These are phyloP conservation scores for Pterocles orientalis DNA, from an alignment of 2,113 vertebrate species.

Conservation along the genomic window DNA sequence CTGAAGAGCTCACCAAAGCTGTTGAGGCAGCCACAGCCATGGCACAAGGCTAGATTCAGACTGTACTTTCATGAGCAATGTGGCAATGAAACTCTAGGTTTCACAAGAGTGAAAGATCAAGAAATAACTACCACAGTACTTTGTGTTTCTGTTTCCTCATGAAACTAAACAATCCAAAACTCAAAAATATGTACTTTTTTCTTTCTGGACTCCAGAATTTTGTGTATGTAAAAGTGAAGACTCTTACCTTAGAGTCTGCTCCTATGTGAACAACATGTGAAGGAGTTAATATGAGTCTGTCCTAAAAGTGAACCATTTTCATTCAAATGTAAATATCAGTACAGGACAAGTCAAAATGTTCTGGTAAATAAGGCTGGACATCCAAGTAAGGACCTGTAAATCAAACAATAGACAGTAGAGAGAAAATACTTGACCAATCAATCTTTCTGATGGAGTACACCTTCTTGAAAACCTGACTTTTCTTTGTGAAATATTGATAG, in stretches of 20 bases:
- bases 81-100: not conserved
- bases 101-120: not conserved
- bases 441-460: not conserved
- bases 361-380: not conserved
- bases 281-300: not conserved
- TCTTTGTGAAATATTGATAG: not conserved
- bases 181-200: accelerated
- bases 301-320: not conserved
- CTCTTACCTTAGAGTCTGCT: not conserved
- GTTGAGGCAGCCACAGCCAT: not conserved
- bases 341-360: not conserved
- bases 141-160: not conserved
- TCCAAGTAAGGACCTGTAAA: not conserved
- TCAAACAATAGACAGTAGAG: not conserved
- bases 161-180: not conserved
- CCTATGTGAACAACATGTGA: accelerated
- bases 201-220: not conserved
- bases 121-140: not conserved
- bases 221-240: not conserved
- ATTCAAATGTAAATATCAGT: not conserved
- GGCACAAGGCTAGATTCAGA: not conserved
- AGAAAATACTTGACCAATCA: not conserved
- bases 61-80: not conserved
- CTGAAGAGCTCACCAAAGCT: not conserved
- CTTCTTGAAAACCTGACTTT: not conserved